Conservation (phyloP, 23 tunicate species). For the Corella eumyota region DNA sequence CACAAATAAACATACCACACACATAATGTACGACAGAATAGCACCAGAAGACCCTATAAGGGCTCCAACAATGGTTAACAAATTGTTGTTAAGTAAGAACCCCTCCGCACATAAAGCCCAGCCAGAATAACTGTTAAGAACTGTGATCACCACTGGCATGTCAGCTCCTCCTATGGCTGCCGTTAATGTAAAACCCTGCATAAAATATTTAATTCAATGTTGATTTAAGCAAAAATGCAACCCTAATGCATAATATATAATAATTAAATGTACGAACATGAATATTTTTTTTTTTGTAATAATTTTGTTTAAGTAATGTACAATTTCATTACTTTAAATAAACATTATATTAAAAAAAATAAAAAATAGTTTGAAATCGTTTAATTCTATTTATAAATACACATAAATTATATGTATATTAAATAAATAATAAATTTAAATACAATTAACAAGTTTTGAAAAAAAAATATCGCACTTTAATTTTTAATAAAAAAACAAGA, state of each 20-base stretch:
- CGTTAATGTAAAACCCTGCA: conserved; percentile 79
- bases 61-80: conserved; percentile 90
- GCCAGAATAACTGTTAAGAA: conserved; percentile 89
- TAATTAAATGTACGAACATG: too few species aligned
- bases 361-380: too few species aligned
- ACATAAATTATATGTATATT: too few species aligned
- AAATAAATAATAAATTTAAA: too few species aligned
- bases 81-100: conserved; percentile 86
- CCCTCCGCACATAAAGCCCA: conserved; percentile 99
- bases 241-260: too few species aligned
- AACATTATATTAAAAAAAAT: too few species aligned
- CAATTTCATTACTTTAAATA: not conserved
- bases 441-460: too few species aligned
- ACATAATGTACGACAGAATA: conserved; percentile 93
- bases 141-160: conserved; percentile 98
- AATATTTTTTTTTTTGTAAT: too few species aligned
- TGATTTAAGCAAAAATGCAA: too few species aligned
- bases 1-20: conserved; percentile 58
- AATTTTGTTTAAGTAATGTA: not conserved
- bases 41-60: conserved; percentile 96
- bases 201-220: not conserved
- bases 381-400: too few species aligned
- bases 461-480: too few species aligned
- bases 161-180: conserved; percentile 96
- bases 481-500: too few species aligned